These are phyloP conservation scores for Pristionchus japonicus DNA, from an alignment of 2,888 invertebrate species.

Conservation along the genomic window DNA sequence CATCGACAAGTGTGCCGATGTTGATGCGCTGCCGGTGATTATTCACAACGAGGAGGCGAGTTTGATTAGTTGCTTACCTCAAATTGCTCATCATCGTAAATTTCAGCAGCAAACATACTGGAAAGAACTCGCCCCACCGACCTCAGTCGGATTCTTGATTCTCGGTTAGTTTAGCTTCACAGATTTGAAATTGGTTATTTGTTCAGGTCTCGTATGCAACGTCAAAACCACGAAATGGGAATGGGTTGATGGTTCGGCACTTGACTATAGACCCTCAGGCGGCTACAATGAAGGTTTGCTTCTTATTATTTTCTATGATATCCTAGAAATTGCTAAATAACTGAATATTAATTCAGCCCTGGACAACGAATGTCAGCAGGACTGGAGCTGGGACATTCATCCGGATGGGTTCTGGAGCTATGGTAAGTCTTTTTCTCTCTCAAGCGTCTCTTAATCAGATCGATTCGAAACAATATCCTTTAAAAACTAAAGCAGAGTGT, in stretches of 20 bases:
- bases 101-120: neutral
- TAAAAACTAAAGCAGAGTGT: too few species aligned
- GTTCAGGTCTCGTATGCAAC: neutral
- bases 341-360: neutral
- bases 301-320: too few species aligned
- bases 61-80: neutral
- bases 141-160: neutral
- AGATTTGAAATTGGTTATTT: neutral
- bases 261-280: neutral
- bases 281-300: neutral
- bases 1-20: neutral
- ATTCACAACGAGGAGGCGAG: neutral
- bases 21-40: neutral
- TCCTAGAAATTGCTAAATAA: too few species aligned
- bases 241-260: neutral
- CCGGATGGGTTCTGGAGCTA: neutral
- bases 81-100: neutral
- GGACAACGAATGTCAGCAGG: neutral
- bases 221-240: neutral
- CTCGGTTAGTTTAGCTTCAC: neutral
- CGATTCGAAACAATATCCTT: too few species aligned
- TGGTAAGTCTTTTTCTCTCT: neutral
- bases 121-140: neutral
- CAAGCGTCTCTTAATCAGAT: too few species aligned
- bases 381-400: neutral